These are phyloP conservation scores for Latheticus oryzae DNA, from an alignment of 2,888 invertebrate species.

Conservation along the genomic window DNA sequence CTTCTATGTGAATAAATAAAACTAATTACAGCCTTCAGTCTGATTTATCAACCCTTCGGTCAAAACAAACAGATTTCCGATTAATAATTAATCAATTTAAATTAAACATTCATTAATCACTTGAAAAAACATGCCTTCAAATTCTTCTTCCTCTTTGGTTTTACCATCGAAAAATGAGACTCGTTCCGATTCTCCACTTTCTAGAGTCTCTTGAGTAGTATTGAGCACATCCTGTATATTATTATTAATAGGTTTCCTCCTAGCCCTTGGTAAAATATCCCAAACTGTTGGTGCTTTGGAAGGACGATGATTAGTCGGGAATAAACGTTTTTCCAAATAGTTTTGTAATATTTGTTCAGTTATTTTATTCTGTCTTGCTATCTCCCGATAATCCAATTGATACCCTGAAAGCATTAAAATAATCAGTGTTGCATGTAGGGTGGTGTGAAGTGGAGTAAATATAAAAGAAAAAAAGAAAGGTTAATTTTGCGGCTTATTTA, in stretches of 20 bases:
- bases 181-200: slow-evolving; percentile 79
- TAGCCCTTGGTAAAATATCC: slow-evolving; percentile 72
- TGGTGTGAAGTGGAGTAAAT: slow-evolving; percentile 1
- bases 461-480: slow-evolving; percentile 10
- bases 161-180: slow-evolving; percentile 70
- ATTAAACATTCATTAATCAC: too few species aligned
- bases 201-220: slow-evolving; percentile 67
- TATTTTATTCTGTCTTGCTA: slow-evolving; percentile 81
- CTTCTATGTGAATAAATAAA: too few species aligned
- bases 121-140: slow-evolving; percentile 54
- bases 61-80: too few species aligned
- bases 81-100: too few species aligned
- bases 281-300: slow-evolving; percentile 72
- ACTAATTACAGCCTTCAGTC: too few species aligned
- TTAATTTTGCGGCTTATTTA: too few species aligned
- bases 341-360: slow-evolving; percentile 82
- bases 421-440: slow-evolving; percentile 42
- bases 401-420: slow-evolving; percentile 51
- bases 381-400: slow-evolving; percentile 68
- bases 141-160: slow-evolving; percentile 68
- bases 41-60: too few species aligned
- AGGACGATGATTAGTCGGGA: slow-evolving; percentile 67
- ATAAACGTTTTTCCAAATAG: slow-evolving; percentile 77
- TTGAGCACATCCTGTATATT: slow-evolving; percentile 57
- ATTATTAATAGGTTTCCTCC: slow-evolving; percentile 48